Conservation (phyloP, 2,888 invertebrate genomes). For the Chelonus formosanus region DNA sequence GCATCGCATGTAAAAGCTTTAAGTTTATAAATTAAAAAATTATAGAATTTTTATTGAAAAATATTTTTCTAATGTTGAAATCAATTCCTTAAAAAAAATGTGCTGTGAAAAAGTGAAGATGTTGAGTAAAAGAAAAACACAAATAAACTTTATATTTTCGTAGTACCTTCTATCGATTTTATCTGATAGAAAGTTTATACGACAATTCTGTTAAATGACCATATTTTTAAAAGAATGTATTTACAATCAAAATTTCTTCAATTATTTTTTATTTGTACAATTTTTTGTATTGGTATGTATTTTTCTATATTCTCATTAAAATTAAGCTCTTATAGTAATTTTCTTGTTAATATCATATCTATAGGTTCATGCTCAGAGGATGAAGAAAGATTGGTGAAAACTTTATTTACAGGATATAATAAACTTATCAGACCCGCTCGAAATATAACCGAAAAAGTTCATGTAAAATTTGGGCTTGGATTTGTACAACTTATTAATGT, state of each 20-base stretch:
- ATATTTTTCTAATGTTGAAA: too few species aligned
- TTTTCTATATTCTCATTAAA: not conserved
- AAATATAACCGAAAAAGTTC: constrained; percentile 97
- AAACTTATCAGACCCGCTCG: constrained; percentile 97
- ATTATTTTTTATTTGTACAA: constrained; percentile 55
- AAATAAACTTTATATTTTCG: too few species aligned
- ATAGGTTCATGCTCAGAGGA: constrained; percentile 86
- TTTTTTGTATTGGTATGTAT: constrained; percentile 59
- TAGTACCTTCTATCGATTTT: too few species aligned
- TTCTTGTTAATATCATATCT: constrained; percentile 16
- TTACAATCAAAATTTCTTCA: constrained; percentile 52
- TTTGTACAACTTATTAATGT: constrained; percentile 98
- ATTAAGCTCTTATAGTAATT: not conserved
- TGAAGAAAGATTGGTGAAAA: constrained; percentile 94
- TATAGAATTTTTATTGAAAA: too few species aligned
- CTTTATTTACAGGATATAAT: constrained; percentile 97
- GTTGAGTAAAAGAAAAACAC: too few species aligned
- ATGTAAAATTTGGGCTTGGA: constrained; percentile 94
- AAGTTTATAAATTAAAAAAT: too few species aligned
- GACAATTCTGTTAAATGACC: too few species aligned
- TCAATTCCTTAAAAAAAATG: too few species aligned
- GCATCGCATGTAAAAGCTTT: too few species aligned
- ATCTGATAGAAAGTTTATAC: too few species aligned
- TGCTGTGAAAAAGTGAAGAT: too few species aligned
- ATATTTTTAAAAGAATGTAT: constrained; percentile 50